A percentile compares a stretch with the other conserved stretches of the same genome.
These are phyloP conservation scores for Drosophila melanica DNA, from an alignment of 1,140 invertebrate genomes.

Conservation along the genomic window DNA sequence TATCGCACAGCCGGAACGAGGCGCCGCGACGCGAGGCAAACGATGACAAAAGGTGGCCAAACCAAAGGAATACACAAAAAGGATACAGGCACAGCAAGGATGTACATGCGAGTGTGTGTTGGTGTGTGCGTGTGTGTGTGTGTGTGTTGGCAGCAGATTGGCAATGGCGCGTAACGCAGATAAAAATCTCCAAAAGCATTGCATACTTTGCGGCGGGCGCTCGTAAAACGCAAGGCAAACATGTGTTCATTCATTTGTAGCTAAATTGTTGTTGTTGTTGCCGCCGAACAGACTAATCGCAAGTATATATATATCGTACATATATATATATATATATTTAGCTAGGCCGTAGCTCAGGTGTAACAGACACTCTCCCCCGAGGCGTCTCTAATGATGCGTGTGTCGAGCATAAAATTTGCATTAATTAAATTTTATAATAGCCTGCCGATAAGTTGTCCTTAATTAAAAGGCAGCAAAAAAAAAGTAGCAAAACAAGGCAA, in stretches of 20 bases:
- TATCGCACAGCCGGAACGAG: conserved; percentile 67
- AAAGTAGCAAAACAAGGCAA: no score
- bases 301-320: not conserved
- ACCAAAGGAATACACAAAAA: conserved; percentile 10
- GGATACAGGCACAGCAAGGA: not conserved
- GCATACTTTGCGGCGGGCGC: conserved; percentile 59
- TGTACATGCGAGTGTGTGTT: not conserved
- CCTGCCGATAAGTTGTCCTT: conserved; percentile 14
- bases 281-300: conserved; percentile 49
- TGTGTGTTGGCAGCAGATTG: not conserved
- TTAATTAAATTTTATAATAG: conserved; percentile 67
- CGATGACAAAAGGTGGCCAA: conserved; percentile 76
- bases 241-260: conserved; percentile 71
- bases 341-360: conserved; percentile 12
- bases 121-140: not conserved
- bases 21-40: conserved; percentile 41
- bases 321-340: not conserved
- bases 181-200: conserved; percentile 63
- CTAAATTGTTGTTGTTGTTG: conserved; percentile 42
- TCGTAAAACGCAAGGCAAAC: conserved; percentile 42
- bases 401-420: conserved; percentile 58
- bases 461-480: conserved; percentile 7
- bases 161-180: conserved; percentile 67
- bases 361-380: not conserved
- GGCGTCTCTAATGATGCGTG: conserved; percentile 28